Base-by-base conservation (phyloP, 2,797 vertebrate genomes). In the Cottoperca gobio region DNA sequence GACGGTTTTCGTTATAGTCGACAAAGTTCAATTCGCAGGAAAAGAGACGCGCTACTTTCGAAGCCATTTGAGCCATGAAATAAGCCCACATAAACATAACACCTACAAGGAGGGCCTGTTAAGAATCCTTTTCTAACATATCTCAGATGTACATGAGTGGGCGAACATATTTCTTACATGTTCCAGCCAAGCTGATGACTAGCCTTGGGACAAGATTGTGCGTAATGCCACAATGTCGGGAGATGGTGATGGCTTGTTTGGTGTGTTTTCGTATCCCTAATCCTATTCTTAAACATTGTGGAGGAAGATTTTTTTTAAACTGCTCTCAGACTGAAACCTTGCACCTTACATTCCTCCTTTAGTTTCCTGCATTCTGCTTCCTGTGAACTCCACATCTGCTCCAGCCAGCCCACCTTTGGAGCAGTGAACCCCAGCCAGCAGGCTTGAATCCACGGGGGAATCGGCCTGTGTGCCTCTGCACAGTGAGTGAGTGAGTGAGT, bases 161-260 rank as follows among this genome's bases (percentile, higher is more conserved):
- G 93, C 40, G 91, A 79, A 69, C 73, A 62, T 79, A 82, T 88
- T 78, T 88, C 86, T 85, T 78, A 77, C 72, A 79, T 86, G 84
- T 84, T 84, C 35, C 58, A 89, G 87, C 86, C 86, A 92, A 92
- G 86, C 79, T 76, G 86, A 88, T 83, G 85, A 89, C 77, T 89
- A 83, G 91, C 89, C 92, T 80, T 68, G 78, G 90, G 90, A 92
- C 74, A 87, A 82, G 89, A 92, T 81, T 87, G 84, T 81, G 76
- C 76, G 67, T 61, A 84, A 83, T 69, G 73, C 81, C 81, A 86
- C 73, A 77, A 74, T 61, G 78, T 81, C 72, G 74, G 74, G 79
- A 88, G 75, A 86, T 66, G 74, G 58, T 60, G 49, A 65, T 67
- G 28, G 61, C 59, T 57, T 72, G 76, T 66, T 84, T 46, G 37